These are phyloP conservation scores for Andrena bucephala DNA, from an alignment of 2,888 invertebrate genomes.

Conservation along the genomic window DNA sequence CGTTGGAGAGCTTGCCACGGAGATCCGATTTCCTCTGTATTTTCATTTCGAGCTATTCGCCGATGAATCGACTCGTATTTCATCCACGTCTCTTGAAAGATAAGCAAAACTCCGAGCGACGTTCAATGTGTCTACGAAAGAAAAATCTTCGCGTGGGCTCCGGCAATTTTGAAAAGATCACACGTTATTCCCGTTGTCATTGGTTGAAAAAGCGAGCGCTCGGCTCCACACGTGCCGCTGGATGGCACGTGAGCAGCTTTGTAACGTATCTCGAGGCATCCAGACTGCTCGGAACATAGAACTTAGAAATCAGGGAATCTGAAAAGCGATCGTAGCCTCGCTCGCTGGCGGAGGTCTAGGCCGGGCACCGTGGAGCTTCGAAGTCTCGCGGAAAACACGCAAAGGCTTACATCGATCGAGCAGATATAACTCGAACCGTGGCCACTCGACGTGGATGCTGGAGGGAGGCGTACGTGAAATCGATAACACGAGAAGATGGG, in stretches of 20 bases:
- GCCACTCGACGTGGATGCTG: constrained; percentile 10
- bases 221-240: background rate
- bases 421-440: constrained; percentile 33
- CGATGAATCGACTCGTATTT: background rate
- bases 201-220: background rate
- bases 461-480: constrained; percentile 35
- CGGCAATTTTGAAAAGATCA: background rate
- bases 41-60: background rate
- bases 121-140: constrained; percentile 3
- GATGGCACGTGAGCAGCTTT: background rate
- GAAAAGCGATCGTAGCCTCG: background rate
- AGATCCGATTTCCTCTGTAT: background rate
- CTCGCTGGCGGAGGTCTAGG: background rate
- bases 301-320: background rate
- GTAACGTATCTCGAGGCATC: no score
- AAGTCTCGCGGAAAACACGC: background rate
- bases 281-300: no score
- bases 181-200: background rate
- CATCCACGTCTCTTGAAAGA: background rate
- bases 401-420: background rate
- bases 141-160: background rate
- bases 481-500: constrained; percentile 51
- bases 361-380: background rate
- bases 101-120: background rate
- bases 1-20: background rate